These are phyloP conservation scores for Carollia perspicillata DNA, from an alignment of 2,113 vertebrate genomes.

Conservation along the genomic window DNA sequence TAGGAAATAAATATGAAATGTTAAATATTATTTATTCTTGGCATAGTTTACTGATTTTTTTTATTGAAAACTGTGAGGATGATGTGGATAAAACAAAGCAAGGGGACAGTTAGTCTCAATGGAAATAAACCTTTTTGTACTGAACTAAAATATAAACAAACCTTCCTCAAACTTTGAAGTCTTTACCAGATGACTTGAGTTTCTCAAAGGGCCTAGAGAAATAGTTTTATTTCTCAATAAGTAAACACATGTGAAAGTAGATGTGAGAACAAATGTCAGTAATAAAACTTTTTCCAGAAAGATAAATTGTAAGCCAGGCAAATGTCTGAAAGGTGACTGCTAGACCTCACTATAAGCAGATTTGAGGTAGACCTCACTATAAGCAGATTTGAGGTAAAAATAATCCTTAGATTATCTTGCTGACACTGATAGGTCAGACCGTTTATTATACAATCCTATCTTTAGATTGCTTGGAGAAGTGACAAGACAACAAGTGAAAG, in stretches of 20 bases:
- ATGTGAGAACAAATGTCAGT: background rate
- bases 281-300: background rate
- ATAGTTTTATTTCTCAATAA: background rate
- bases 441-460: background rate
- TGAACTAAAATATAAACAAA: conserved; percentile 11
- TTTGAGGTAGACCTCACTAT: background rate
- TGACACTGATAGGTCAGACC: background rate
- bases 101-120: background rate
- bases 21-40: conserved; percentile 13
- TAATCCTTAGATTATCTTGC: background rate
- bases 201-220: background rate
- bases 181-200: background rate
- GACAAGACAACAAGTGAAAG: background rate
- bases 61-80: background rate
- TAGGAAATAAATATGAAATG: background rate
- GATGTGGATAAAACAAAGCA: background rate
- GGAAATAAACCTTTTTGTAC: background rate
- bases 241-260: background rate
- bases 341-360: background rate
- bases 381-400: background rate
- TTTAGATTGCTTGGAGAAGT: background rate
- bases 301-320: background rate
- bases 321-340: background rate
- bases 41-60: background rate
- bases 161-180: background rate